phyloP scores from a whole-genome alignment of 2,888 invertebrate genomes.

The Archips crataeganus region DNA sequence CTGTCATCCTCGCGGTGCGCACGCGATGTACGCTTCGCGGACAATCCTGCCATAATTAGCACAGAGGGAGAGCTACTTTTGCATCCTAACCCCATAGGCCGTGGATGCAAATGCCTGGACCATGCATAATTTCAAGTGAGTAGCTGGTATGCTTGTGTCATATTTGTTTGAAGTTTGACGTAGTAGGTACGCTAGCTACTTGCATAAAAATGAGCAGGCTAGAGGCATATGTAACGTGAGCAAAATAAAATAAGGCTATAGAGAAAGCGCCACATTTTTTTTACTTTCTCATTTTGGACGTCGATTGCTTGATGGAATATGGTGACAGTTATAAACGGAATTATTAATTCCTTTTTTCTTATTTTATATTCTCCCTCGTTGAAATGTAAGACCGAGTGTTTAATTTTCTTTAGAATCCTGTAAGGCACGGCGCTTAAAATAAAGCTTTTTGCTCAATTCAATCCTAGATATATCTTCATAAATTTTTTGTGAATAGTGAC shows the following conservation, averaged over 20 bases:
- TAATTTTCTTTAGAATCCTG: background rate
- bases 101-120: too few species aligned
- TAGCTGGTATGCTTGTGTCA: too few species aligned
- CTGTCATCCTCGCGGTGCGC: conserved; percentile 59
- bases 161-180: too few species aligned
- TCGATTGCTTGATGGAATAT: background rate
- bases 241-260: too few species aligned
- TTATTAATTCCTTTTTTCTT: too few species aligned
- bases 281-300: background rate
- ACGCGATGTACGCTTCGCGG: conserved; percentile 11
- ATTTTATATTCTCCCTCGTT: background rate
- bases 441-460: background rate
- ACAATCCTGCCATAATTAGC: background rate
- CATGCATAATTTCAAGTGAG: too few species aligned
- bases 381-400: background rate
- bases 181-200: too few species aligned
- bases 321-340: too few species aligned
- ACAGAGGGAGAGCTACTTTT: conserved; percentile 1
- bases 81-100: background rate
- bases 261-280: too few species aligned
- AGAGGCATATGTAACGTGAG: too few species aligned
- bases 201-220: too few species aligned
- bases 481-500: background rate
- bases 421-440: background rate
- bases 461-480: conserved; percentile 4